A percentile compares a stretch with the other conserved stretches of the same genome.
Evolutionary conservation across 2,113 vertebrate genomes (phyloP).

Genomic region (Phalacrocorax aristotelis): DNA sequence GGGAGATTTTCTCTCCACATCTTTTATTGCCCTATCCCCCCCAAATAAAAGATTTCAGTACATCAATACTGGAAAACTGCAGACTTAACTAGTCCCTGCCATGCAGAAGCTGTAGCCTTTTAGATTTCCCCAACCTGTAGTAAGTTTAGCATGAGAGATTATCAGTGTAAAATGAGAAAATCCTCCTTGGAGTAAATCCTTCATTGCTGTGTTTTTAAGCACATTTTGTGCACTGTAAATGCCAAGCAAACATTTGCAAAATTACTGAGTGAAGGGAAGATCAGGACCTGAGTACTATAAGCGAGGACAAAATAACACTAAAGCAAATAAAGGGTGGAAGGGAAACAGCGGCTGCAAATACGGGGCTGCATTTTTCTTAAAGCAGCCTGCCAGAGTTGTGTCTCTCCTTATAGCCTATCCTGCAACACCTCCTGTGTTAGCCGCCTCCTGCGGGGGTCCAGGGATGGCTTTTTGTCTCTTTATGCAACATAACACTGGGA

Average conservation of each 20-base stretch:
- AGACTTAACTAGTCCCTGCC: background rate
- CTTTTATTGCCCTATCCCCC: constrained; percentile 2
- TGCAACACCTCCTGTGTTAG: background rate
- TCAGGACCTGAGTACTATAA: background rate
- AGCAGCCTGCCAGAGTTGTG: background rate
- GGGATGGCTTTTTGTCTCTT: background rate
- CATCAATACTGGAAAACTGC: background rate
- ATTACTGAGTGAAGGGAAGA: background rate
- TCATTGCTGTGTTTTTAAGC: background rate
- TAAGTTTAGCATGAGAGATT: background rate
- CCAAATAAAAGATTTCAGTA: constrained; percentile 24
- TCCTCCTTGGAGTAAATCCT: background rate
- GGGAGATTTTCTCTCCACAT: constrained; percentile 35
- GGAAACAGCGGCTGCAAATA: fast-evolving
- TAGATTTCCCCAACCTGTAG: background rate
- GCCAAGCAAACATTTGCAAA: background rate
- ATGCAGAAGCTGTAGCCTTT: background rate
- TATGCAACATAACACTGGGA: fast-evolving
- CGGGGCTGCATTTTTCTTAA: fast-evolving
- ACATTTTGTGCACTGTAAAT: background rate
- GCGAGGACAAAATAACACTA: background rate
- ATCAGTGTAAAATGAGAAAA: background rate
- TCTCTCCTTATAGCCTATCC: background rate
- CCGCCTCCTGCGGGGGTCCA: background rate
- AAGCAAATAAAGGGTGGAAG: background rate